Percentiles rank a stretch among this genome's conserved stretches.
Evolutionary conservation across 2,888 invertebrate genomes (phyloP).

Genomic region (Eremobia ochroleuca): DNA sequence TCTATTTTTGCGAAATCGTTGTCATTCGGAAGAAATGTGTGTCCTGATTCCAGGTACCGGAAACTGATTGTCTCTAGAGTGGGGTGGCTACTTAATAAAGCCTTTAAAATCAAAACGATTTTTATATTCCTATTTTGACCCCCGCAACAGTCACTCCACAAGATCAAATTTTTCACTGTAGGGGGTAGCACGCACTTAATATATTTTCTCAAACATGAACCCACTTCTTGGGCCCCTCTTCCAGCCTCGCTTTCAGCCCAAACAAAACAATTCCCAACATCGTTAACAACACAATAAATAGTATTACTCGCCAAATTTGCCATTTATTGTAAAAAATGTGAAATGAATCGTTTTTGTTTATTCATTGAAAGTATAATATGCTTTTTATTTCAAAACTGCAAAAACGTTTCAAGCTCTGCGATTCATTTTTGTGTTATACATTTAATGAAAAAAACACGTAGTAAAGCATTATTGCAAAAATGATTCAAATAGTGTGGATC

Average conservation of each 20-base stretch:
- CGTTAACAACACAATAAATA: slow-evolving; percentile 35
- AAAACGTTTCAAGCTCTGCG: slow-evolving; percentile 40
- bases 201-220: slow-evolving; percentile 46
- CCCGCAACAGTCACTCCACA: slow-evolving; percentile 38
- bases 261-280: slow-evolving; percentile 37
- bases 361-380: slow-evolving; percentile 44
- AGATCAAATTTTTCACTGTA: slow-evolving; percentile 32
- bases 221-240: slow-evolving; percentile 56
- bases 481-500: slow-evolving; percentile 38
- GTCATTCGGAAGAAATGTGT: slow-evolving; percentile 36
- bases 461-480: slow-evolving; percentile 41
- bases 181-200: slow-evolving; percentile 34
- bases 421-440: slow-evolving; percentile 34
- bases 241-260: slow-evolving; percentile 56
- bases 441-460: slow-evolving; percentile 29
- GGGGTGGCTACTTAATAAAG: slow-evolving; percentile 22
- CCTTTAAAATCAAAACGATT: slow-evolving; percentile 36
- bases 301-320: slow-evolving; percentile 31
- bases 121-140: slow-evolving; percentile 30
- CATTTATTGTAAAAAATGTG: slow-evolving; percentile 30
- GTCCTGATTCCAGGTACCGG: slow-evolving; percentile 34
- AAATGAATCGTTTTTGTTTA: slow-evolving; percentile 43
- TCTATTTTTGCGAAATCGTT: slow-evolving; percentile 39
- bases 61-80: slow-evolving; percentile 32
- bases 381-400: slow-evolving; percentile 39